phyloP scores from a whole-genome alignment of 2,797 vertebrate species.

The Danio choprae region DNA sequence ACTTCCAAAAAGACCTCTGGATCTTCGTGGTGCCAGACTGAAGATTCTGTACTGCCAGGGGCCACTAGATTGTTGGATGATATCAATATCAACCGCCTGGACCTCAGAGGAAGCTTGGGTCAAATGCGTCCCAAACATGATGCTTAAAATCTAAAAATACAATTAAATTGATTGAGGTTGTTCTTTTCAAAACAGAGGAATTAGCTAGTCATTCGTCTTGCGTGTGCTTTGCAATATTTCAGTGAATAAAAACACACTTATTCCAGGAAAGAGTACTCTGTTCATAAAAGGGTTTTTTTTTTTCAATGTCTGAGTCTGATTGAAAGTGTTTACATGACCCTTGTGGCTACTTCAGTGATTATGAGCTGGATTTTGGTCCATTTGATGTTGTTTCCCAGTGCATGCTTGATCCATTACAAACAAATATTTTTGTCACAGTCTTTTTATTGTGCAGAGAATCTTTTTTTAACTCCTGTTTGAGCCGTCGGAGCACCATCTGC shows the following conservation, averaged over 20 bases:
- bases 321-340: conserved; percentile 46
- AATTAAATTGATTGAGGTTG: conserved; percentile 40
- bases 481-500: not conserved
- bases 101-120: conserved; percentile 27
- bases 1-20: conserved; percentile 35
- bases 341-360: conserved; percentile 35
- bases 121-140: conserved; percentile 43
- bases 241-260: conserved; percentile 52
- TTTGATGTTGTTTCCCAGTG: conserved; percentile 41
- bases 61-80: conserved; percentile 49
- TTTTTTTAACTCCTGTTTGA: conserved; percentile 12
- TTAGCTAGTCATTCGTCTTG: conserved; percentile 35
- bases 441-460: not conserved
- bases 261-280: conserved; percentile 51
- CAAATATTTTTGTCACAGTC: not conserved
- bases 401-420: conserved; percentile 34
- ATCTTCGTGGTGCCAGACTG: conserved; percentile 29
- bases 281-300: conserved; percentile 29
- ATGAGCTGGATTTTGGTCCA: conserved; percentile 25
- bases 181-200: conserved; percentile 47
- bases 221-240: conserved; percentile 54
- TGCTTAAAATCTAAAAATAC: conserved; percentile 32
- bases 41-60: not conserved
- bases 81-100: conserved; percentile 45
- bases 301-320: conserved; percentile 11